Evolutionary conservation across 30 jellyfish, hydroid and myxozoan species (phyloP).

Genomic region (Calvadosia cruxmelitensis): DNA sequence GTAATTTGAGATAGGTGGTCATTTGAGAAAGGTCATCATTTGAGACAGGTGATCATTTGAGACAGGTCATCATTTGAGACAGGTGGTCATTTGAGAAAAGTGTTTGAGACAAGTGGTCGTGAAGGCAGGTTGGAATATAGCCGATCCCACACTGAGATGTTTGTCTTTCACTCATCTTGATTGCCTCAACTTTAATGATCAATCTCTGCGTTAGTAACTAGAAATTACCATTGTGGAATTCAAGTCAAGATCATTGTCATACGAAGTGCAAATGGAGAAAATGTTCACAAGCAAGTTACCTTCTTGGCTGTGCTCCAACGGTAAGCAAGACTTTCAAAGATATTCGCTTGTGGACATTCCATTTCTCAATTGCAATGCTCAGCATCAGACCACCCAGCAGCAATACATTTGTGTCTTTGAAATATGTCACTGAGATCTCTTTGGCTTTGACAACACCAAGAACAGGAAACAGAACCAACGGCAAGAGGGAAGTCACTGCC

Average conservation of each 20-base stretch:
- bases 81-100: too few species aligned
- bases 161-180: too few species aligned
- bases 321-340: constrained; percentile 66
- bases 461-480: constrained; percentile 69
- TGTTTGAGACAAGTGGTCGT: too few species aligned
- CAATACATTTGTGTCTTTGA: constrained; percentile 86
- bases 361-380: constrained; percentile 91
- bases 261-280: too few species aligned
- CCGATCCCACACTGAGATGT: too few species aligned
- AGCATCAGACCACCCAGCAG: constrained; percentile 84
- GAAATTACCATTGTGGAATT: too few species aligned
- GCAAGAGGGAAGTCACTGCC: constrained; percentile 91
- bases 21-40: background rate
- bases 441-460: constrained; percentile 72
- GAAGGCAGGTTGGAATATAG: too few species aligned
- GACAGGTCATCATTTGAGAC: background rate
- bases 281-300: too few species aligned
- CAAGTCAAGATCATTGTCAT: too few species aligned
- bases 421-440: constrained; percentile 67
- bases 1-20: background rate
- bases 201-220: too few species aligned
- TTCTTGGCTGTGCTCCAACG: constrained; percentile 95
- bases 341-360: constrained; percentile 96
- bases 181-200: too few species aligned
- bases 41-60: background rate